phyloP scores from a whole-genome alignment of 2,797 vertebrate genomes.

The Philypnodon macrostomus region DNA sequence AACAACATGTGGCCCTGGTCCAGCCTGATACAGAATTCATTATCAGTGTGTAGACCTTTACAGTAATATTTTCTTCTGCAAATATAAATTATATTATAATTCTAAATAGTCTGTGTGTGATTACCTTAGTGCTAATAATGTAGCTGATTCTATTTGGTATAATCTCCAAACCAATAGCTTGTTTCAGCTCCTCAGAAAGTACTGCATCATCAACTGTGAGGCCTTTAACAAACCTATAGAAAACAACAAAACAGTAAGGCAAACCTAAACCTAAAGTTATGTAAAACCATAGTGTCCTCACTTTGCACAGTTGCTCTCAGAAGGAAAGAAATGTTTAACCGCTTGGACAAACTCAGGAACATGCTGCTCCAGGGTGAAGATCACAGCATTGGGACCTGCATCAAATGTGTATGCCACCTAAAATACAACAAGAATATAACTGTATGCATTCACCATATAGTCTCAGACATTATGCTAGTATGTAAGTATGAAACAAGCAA shows the following conservation, averaged over 20 bases:
- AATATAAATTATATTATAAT: neutral
- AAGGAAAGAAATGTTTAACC: slow-evolving; percentile 84
- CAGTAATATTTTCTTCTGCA: no score
- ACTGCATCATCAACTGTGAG: slow-evolving; percentile 62
- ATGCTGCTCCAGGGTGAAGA: slow-evolving; percentile 82
- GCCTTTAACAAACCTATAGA: slow-evolving; percentile 85
- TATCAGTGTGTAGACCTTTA: no score
- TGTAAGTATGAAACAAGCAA: no score
- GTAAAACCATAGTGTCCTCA: slow-evolving; percentile 64
- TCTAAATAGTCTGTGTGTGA: neutral
- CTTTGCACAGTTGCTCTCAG: slow-evolving; percentile 80
- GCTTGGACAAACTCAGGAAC: slow-evolving; percentile 84
- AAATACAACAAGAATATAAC: slow-evolving; percentile 12
- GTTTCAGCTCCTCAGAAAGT: slow-evolving; percentile 76
- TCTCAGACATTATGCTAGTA: no score
- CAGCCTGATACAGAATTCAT: slow-evolving; percentile 74
- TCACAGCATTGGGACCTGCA: slow-evolving; percentile 91
- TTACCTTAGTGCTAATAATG: slow-evolving; percentile 88
- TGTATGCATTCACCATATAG: no score
- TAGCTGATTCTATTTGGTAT: slow-evolving; percentile 78
- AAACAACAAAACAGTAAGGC: no score
- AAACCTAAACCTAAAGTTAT: neutral
- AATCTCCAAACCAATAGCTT: slow-evolving; percentile 72
- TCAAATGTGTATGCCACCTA: slow-evolving; percentile 95
- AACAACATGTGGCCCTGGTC: slow-evolving; percentile 85